Evolutionary conservation across 1,140 invertebrate species (phyloP), one percentile per base, ranked within the genome.

Genomic region (Dermatophagoides farinae): DNA sequence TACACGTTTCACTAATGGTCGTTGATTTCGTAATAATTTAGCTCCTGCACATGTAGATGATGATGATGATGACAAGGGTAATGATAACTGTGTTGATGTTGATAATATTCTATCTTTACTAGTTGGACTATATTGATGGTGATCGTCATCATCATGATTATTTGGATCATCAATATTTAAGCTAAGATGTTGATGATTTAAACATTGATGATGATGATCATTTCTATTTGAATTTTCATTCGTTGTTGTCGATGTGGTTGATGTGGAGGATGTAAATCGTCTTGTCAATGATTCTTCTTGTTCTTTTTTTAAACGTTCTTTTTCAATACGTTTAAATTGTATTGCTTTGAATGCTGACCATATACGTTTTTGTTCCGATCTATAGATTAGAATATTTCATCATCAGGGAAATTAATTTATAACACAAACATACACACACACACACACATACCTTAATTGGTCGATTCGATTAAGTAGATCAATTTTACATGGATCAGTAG

Each of bases 261-360:
- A 31, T 6, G 53, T 4, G 1, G 53, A 55, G 2, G 53, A n/a
- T 14, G 50, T 52, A 38, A 55, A 55, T 55, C 53, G 25, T 44
- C 53, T 31, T 39, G 53, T 55, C 23, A 55, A 44, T 23, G 25
- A 44, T 44, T 55, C 53, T 44, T 55, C 53, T 44, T 55, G 53
- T 40, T 55, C 53, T 20, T 23, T 31, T 44, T 55, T 1, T 12
- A 23, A 14, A 23, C 53, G 53, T 44, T 55, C 53, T 23, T 55
- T 55, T 55, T 38, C 53, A 14, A 55, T 22, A 12, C 53, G 14
- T 23, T 55, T 55, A 38, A 25, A 23, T 55, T 55, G 14, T 14
- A 55, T 55, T 44, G 10, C 25, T 55, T 55, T 55, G 14, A 55
- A 55, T 20, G 53, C 53, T 22, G 53, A 25, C 20, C 14, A 25